Evolutionary conservation across 2,113 vertebrate species (phyloP), one percentile per base, ranked within the genome.

Genomic region (Eidolon helvum): DNA sequence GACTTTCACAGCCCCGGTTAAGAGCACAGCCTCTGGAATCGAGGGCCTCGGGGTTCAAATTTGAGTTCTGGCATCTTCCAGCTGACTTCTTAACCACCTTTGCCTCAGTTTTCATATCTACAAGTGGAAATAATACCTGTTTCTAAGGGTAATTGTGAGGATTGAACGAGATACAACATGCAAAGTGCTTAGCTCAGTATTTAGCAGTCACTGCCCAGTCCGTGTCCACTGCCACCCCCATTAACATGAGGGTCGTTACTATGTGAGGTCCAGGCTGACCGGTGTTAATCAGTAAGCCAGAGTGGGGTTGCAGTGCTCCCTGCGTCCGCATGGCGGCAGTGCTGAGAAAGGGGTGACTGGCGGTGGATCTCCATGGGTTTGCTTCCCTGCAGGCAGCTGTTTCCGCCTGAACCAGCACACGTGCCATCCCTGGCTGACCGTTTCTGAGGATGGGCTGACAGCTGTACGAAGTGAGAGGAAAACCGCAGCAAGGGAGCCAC

Each of bases 401-500:
- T 99, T 99, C 94, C 98, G 98, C 90, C 99, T 99, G 79, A 98
- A 99, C 21, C 98, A 99, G 98, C 99, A 99, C 79, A 99, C 99
- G 0, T 99, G 99, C 38, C 99, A 99, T 45, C 99, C 99, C 4
- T 98, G 98, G 78, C 98, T 99, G 94, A 99, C 99, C 0, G 97
- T 99, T 93, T 99, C 99, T 28, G 99, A 99, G 65, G 99, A 99
- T 2, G 99, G 99, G 89, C 99, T 99, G 95, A 99, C 99, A 4
- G 98, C 99, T 40, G 98, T 98, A 48, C 99, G 99, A 8, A 98
- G 98, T 12, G 98, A 99, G 45, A 98, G 99, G 69, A 99, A 99
- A 97, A 97, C 98, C 35, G 97, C 98, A 0, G 94, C 98, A 3
- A 99, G 98, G n/a, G 99, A 99, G 66, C 98, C 96, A 97, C 10